Percentiles rank a stretch among this genome's conserved stretches.
These are phyloP conservation scores for Pao palembangensis DNA, from an alignment of 2,113 vertebrate species.

Conservation along the genomic window DNA sequence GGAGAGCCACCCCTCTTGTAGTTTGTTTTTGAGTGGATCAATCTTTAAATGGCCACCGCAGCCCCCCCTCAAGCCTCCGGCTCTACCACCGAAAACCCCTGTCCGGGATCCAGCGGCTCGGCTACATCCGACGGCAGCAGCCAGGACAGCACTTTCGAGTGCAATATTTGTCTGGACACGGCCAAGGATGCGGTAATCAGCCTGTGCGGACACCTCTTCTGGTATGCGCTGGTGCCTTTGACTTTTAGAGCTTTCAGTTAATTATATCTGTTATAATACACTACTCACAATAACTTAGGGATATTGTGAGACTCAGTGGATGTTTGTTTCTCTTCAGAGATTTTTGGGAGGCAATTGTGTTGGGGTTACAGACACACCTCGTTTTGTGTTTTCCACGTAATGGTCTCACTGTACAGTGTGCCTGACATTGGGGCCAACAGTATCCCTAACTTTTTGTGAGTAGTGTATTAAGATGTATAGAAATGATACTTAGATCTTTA, in stretches of 20 bases:
- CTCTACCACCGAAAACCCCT: constrained; percentile 72
- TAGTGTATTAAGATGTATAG: too few species aligned
- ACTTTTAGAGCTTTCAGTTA: not conserved
- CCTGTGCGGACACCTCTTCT: constrained; percentile 97
- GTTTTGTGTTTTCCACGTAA: too few species aligned
- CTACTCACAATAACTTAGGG: too few species aligned
- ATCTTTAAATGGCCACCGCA: constrained; percentile 84
- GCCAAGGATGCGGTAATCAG: constrained; percentile 99
- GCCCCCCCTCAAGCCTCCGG: constrained; percentile 77
- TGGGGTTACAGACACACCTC: too few species aligned
- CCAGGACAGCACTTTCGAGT: constrained; percentile 97
- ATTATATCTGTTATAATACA: not conserved
- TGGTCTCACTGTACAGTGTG: too few species aligned
- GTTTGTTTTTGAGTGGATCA: constrained; percentile 8
- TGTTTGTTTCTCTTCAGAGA: too few species aligned
- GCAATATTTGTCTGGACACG: constrained; percentile 97
- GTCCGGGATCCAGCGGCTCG: constrained; percentile 77
- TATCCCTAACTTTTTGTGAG: too few species aligned
- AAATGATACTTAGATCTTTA: too few species aligned
- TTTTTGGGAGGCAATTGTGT: too few species aligned
- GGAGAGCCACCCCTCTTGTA: constrained; percentile 2
- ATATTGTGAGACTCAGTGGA: too few species aligned
- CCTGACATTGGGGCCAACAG: too few species aligned
- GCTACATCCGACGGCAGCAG: constrained; percentile 76
- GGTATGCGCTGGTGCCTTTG: constrained; percentile 65